Conservation (phyloP, 2,113 vertebrate species). For the Eulacestoma nigropectus region DNA sequence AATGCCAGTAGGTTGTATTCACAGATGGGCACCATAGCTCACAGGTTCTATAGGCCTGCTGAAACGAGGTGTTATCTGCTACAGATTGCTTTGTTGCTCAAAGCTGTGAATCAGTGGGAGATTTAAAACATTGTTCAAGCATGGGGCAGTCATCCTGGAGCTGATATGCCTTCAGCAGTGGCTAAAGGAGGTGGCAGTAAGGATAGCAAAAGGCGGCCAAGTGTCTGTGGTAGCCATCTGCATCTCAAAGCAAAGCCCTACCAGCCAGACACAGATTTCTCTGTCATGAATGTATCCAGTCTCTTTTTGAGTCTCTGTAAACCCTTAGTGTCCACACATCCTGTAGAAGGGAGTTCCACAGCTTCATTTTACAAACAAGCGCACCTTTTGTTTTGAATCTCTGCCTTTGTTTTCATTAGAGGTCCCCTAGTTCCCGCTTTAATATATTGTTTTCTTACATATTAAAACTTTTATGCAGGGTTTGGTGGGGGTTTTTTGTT, state of each 20-base stretch:
- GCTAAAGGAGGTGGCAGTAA: neutral
- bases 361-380: neutral
- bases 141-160: accelerated
- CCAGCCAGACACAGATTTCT: neutral
- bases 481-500: neutral
- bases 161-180: neutral
- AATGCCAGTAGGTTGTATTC: neutral
- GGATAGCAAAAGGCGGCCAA: neutral
- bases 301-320: neutral
- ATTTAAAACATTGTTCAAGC: neutral
- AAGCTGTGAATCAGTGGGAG: neutral
- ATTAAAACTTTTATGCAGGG: neutral
- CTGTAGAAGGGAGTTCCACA: neutral
- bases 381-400: neutral
- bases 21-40: neutral
- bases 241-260: neutral
- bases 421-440: neutral
- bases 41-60: neutral
- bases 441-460: neutral
- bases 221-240: neutral
- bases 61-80: accelerated
- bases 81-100: neutral
- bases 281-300: neutral
- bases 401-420: neutral
- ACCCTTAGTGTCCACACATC: neutral